A percentile compares a stretch with the other conserved stretches of the same genome.
Evolutionary conservation across 2,797 vertebrate genomes (phyloP).

Genomic region (Huso huso): DNA sequence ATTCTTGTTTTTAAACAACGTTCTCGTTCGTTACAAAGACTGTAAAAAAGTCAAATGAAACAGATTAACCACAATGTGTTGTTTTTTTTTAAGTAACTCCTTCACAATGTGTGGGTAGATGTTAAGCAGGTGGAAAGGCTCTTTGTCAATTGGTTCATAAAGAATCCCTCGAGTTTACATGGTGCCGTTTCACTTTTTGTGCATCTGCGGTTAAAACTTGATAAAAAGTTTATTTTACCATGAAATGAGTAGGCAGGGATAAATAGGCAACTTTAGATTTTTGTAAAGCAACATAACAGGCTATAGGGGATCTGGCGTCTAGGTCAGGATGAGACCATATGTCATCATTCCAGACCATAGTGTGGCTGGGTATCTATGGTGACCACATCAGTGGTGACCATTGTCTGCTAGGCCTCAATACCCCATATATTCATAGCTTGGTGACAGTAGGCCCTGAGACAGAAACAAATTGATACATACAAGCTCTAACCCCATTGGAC

Average conservation of each 20-base stretch:
- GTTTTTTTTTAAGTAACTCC: slow-evolving; percentile 35
- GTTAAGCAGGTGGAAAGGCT: slow-evolving; percentile 68
- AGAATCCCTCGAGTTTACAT: slow-evolving; percentile 66
- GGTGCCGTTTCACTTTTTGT: slow-evolving; percentile 57
- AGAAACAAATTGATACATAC: slow-evolving; percentile 97
- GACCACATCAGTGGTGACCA: slow-evolving; percentile 73
- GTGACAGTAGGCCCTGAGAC: slow-evolving; percentile 60
- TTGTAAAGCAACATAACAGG: slow-evolving; percentile 61
- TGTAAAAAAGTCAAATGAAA: too few species aligned
- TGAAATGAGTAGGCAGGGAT: slow-evolving; percentile 65
- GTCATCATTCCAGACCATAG: slow-evolving; percentile 80
- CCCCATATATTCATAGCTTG: slow-evolving; percentile 83
- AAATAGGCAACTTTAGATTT: slow-evolving; percentile 61
- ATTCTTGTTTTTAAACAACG: too few species aligned
- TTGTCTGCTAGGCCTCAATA: slow-evolving; percentile 73
- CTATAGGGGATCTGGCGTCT: slow-evolving; percentile 65
- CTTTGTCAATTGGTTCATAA: slow-evolving; percentile 75
- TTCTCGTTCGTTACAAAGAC: too few species aligned
- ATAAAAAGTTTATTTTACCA: slow-evolving; percentile 77
- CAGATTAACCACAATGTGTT: too few species aligned
- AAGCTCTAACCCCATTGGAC: slow-evolving; percentile 66
- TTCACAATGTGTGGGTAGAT: slow-evolving; percentile 58
- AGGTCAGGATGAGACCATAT: slow-evolving; percentile 83
- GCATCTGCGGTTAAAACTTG: slow-evolving; percentile 52
- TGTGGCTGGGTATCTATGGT: slow-evolving; percentile 74